Base-by-base conservation (phyloP, 1,140 invertebrate genomes). In the Ctenoplectra terminalis region DNA sequence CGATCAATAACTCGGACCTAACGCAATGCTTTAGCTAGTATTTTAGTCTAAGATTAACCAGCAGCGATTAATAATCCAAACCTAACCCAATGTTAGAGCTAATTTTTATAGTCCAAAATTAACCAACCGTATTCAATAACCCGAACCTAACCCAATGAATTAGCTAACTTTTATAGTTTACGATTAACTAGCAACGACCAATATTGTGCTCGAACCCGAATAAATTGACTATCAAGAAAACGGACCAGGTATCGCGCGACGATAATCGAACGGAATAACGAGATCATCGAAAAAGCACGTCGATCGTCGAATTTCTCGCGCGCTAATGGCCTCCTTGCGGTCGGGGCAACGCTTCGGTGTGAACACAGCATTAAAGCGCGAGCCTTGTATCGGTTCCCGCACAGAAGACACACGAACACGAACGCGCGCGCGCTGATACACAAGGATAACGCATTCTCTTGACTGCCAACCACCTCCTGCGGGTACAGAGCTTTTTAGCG, bases 401-500 rank as follows among this genome's bases (percentile, higher is more conserved):
- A 64, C 26, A 34, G 58, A 50, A 64, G 71, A 60, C 60, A 64
- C 78, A 81, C 50, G 5, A 40, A 64, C 26, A 29, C 13, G 61
- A 26, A 23, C 63, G 13, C 13, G 34, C 37, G 37, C 74, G 17
- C 40, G 40, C 70, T 20, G 58, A 56, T 56, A 81, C 48, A 74
- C 71, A 48, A 29, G 37, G 60, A 43, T 56, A 37, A 87, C 86
- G 82, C 77, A 87, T 87, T 84, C 85, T 87, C 69, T 58, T 75
- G 77, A 84, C 82, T 84, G 73, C 72, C 86, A 87, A 40, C 76
- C 82, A 56, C 77, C 70, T 81, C 85, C 79, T 67, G 69, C 74
- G 63, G 63, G 34, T 61, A 75, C 78, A 79, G 79, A 82, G 82
- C 82, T 88, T 88, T 88, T 88, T 88, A 89, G 87, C 71, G 54